Base-by-base conservation (phyloP, 2,888 invertebrate species). In the Ctenicera cuprea region DNA sequence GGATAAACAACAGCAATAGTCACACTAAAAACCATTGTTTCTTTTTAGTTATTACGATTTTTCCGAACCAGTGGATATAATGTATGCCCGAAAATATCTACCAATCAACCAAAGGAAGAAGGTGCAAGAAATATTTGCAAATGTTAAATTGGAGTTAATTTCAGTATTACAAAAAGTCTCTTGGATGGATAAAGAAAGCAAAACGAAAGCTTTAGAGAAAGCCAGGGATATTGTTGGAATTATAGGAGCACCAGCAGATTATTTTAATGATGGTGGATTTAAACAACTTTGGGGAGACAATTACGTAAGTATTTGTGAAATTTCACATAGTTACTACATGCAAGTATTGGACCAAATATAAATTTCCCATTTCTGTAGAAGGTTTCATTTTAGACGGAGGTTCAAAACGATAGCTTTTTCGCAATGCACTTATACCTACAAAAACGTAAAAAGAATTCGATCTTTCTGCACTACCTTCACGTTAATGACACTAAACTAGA, bases 181-280 rank as follows among this genome's bases (percentile, higher is more conserved):
- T 9, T 83, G 81, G 81, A 76, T 81, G 77, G 78, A 80, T 62
- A 73, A 75, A 12, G 71, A 71, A 67, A 79, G 77, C 14, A 80
- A 76, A 75, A 70, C 63, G 11, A 64, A 63, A 8, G 78, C 80
- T 5, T 52, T 79, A 8, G 54, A 54, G 12, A 81, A 80, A 73
- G 64, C 81, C 8, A 54, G 59, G 33, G 77, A 74, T 26, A 73
- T 79, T n/a, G 71, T 63, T 26, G 72, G 77, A 37, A 67, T 81
- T 48, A 78, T 81, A 18, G 82, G 81, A 12, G 80, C 77, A 9
- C 80, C 80, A 43, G 76, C 78, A 16, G 80, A 82, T 71, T 80
- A 80, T 73, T 81, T 77, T 38, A 70, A 80, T 45, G 77, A 76
- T 20, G 68, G 50, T 0, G 69, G 68, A 48, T 81, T 82, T 66